Evolutionary conservation across 2,113 vertebrate species (phyloP).

Genomic region (Lophura nycthemera): DNA sequence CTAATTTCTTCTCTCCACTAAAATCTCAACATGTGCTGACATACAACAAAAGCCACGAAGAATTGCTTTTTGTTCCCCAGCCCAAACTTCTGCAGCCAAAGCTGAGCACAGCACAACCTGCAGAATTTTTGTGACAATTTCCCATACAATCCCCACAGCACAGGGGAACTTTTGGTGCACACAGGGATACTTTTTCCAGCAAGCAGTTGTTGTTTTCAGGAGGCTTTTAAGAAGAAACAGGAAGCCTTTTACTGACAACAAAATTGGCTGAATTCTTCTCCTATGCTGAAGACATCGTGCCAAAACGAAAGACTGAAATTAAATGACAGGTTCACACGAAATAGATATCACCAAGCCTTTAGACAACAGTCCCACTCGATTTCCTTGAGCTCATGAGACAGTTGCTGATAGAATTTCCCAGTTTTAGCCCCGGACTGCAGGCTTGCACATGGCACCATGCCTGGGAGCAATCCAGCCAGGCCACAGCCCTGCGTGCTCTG

Average conservation of each 20-base stretch:
- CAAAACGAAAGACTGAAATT: neutral
- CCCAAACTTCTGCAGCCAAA: neutral
- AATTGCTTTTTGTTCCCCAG: neutral
- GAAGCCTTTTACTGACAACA: neutral
- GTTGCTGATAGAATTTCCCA: neutral
- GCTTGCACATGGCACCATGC: rapidly evolving
- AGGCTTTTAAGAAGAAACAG: neutral
- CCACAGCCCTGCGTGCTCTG: no score
- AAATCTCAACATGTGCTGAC: neutral
- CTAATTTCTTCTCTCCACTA: neutral
- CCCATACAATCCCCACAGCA: neutral
- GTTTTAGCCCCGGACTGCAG: neutral
- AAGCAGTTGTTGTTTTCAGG: neutral
- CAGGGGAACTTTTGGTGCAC: neutral
- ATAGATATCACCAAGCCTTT: neutral
- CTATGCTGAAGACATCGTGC: rapidly evolving
- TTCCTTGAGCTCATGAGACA: neutral
- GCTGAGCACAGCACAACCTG: rapidly evolving
- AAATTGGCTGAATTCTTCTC: neutral
- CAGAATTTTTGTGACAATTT: neutral
- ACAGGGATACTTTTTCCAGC: rapidly evolving
- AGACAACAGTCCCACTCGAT: neutral
- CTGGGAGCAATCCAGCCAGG: neutral
- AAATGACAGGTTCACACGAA: neutral
- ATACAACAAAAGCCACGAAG: neutral